Evolutionary conservation across 2,113 vertebrate species (phyloP), one percentile per base, ranked within the genome.

Genomic region (Neogale vison): DNA sequence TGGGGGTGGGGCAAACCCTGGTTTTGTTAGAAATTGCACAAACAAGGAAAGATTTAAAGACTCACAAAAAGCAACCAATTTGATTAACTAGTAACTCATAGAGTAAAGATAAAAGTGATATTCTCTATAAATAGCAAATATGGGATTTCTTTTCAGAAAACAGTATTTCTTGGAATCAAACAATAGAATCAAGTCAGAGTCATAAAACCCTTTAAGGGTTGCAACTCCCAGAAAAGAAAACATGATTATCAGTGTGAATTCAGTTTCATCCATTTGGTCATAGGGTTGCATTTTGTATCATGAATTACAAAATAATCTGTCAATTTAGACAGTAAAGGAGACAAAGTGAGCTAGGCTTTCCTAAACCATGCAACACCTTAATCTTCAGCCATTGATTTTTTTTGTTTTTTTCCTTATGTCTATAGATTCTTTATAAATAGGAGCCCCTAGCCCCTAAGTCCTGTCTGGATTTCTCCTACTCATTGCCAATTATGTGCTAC

Each of bases 101-200:
- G 7, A 15, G 15, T 84, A 74, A 76, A 93, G 21, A 17, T 42
- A 7, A 69, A 63, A 61, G 31, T 67, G 59, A 50, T 50, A 90
- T n/a, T 72, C 8, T 83, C 11, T 82, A 21, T n/a, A 52, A 9
- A 52, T 57, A 81, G 52, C 12, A 47, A 17, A n/a, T 67, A 65
- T 6, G 4, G 15, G 14, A 45, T 71, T 72, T 89, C 21, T 80
- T 93, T 69, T 84, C n/a, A 87, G 45, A 93, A 94, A 85, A 20
- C 21, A 57, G 31, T 59, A 61, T 50, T 61, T 83, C n/a, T 76
- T 84, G 47, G 31, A 59, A 81, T 57, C 55, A 74, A 72, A 67
- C 26, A 67, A 77, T 47, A 71, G 52, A 94, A 93, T 84, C 79
- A 91, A 81, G 34, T 72, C 12, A 39, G 95, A 88, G 9, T 59